Base-by-base conservation (phyloP, 2,888 invertebrate genomes). In the Neria commutata region DNA sequence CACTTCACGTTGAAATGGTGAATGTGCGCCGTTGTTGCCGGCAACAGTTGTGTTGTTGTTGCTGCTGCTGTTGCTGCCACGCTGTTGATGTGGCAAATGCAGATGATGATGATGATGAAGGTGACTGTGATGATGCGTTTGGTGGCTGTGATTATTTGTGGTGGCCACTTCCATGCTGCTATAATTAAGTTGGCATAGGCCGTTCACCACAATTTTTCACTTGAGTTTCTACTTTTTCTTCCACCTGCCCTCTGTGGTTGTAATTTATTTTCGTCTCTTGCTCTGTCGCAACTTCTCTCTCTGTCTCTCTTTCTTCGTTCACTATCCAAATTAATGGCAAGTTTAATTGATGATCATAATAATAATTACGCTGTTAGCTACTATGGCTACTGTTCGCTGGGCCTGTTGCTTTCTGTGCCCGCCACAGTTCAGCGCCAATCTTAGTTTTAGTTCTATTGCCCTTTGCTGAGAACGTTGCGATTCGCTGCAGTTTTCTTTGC, bases 1-100 rank as follows among this genome's bases (percentile, higher is more conserved):
- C 73, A 82, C 81, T 67, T 82, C 82, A 23, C 82, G 79, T 66
- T 81, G 82, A 70, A 82, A 82, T 62, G 82, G 82, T 62, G 81
- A 76, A 66, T 74, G 71, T 65, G 75, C 70, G 65, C 74, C 74
- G 62, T 63, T 68, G 56, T 68, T 64, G 33, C 51, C 29, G 25
- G 25, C 48, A 11, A 11, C 45, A 19, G 19, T 29, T 42, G 10
- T 55, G 49, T 26, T 49, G 55, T 48, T 60, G 52, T 49, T 54
- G 42, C 33, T 26, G 29, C 46, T 21, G 17, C 48, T 34, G 47
- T 37, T 17, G 58, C 29, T 61, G 52, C 19, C 51, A 10, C 54
- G 48, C 29, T 49, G 57, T 49, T 62, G 59, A 29, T 56, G 25
- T 37, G 52, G 34, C 54, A 21, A 11, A 2, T 1, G 37, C 21